Conservation (phyloP, 2,888 invertebrate species). For the Pocota personata region DNA sequence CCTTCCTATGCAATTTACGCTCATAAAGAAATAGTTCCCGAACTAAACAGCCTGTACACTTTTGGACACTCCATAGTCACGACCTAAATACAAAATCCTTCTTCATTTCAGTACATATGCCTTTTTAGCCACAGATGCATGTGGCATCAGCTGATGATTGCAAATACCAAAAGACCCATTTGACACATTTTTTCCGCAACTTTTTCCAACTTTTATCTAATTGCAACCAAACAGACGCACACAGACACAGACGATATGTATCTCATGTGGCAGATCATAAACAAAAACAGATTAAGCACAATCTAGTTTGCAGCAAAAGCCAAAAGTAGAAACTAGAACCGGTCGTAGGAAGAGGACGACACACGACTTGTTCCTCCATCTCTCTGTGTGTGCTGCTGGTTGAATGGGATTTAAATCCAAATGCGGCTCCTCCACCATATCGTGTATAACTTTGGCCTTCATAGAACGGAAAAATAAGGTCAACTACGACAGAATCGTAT, state of each 20-base stretch:
- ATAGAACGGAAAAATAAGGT: constrained; percentile 67
- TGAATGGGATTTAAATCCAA: constrained; percentile 55
- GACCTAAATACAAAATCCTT: neutral
- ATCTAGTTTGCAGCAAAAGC: constrained; percentile 64
- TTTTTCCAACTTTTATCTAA: constrained; percentile 57
- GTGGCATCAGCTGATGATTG: constrained; percentile 46
- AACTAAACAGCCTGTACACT: neutral
- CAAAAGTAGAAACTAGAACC: constrained; percentile 51
- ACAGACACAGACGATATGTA: constrained; percentile 42
- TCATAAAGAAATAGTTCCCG: neutral
- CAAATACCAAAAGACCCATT: constrained; percentile 25
- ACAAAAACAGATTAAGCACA: constrained; percentile 72
- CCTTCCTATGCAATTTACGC: no score
- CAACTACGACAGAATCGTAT: constrained; percentile 62
- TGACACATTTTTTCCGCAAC: constrained; percentile 39
- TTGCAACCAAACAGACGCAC: constrained; percentile 51
- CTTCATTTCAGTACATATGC: neutral
- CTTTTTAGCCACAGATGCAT: constrained; percentile 12
- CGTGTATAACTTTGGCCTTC: constrained; percentile 68
- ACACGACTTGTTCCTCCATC: constrained; percentile 14
- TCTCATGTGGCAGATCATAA: constrained; percentile 68
- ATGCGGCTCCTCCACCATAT: constrained; percentile 30
- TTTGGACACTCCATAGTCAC: neutral
- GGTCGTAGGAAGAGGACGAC: constrained; percentile 44
- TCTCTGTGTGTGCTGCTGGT: constrained; percentile 5